phyloP scores from a whole-genome alignment of 2,888 invertebrate genomes.

The Andricus quercusramuli region DNA sequence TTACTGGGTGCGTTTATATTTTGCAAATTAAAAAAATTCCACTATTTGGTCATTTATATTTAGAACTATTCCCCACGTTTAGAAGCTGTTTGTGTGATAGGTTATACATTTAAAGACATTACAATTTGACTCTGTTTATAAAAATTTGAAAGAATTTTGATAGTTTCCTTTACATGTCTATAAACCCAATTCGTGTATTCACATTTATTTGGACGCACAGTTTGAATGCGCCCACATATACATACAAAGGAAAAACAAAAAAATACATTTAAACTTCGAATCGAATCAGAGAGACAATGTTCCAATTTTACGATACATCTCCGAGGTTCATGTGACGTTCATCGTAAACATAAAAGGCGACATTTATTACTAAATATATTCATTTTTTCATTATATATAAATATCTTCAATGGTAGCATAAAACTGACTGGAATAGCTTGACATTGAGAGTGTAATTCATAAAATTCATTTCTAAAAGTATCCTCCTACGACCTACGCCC shows the following conservation, averaged over 20 bases:
- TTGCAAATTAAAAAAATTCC: too few species aligned
- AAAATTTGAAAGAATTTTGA: too few species aligned
- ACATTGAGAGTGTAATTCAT: slow-evolving; percentile 21
- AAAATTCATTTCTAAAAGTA: slow-evolving; percentile 19
- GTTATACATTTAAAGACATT: too few species aligned
- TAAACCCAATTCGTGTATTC: too few species aligned
- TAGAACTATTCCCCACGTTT: too few species aligned
- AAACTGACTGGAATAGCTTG: not conserved
- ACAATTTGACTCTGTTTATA: too few species aligned
- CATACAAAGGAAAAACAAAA: not conserved
- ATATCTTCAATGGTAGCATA: slow-evolving; percentile 6
- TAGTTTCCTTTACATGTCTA: too few species aligned
- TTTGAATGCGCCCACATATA: too few species aligned
- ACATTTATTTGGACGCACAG: too few species aligned
- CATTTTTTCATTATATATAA: not conserved
- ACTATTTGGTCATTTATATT: too few species aligned
- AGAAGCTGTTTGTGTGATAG: too few species aligned
- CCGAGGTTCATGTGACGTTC: not conserved
- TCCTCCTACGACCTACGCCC: slow-evolving; percentile 25
- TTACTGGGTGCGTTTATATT: too few species aligned
- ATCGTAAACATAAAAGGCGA: slow-evolving; percentile 1
- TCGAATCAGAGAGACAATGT: not conserved
- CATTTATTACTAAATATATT: slow-evolving; percentile 18
- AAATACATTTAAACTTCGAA: not conserved
- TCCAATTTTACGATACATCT: not conserved